Percentiles rank a stretch among this genome's conserved stretches.
Evolutionary conservation across 2,113 vertebrate genomes (phyloP).

Genomic region (Pithys albifrons): DNA sequence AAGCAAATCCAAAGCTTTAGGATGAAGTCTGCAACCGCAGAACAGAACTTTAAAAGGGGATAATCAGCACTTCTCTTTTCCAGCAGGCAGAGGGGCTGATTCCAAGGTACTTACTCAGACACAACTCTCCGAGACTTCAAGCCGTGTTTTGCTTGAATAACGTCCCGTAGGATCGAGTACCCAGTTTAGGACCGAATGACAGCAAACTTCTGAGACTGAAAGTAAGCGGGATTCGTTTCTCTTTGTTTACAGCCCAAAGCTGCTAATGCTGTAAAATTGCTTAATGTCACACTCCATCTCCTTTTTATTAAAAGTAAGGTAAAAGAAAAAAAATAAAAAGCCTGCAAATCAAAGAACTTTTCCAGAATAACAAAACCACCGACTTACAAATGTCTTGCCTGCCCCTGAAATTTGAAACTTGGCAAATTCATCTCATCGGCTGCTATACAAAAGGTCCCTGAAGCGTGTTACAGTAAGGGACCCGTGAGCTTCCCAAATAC

Average conservation of each 20-base stretch:
- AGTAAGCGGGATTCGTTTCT: constrained; percentile 49
- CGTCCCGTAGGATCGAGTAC: constrained; percentile 1
- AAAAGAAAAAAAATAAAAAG: not conserved
- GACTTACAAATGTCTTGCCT: constrained; percentile 45
- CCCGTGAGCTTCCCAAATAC: constrained; percentile 20
- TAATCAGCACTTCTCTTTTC: constrained; percentile 22
- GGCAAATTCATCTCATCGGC: constrained; percentile 32
- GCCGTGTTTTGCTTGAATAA: constrained; percentile 45
- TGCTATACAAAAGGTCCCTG: constrained; percentile 39
- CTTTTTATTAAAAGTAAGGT: constrained; percentile 15
- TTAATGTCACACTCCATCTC: constrained; percentile 50
- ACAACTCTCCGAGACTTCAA: constrained; percentile 36
- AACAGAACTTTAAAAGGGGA: not conserved
- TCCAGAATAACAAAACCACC: constrained; percentile 36
- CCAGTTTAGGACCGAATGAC: constrained; percentile 32
- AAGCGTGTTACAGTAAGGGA: constrained; percentile 35
- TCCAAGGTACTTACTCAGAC: constrained; percentile 37
- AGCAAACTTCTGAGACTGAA: constrained; percentile 36
- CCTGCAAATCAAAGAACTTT: constrained; percentile 46
- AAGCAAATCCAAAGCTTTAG: not conserved
- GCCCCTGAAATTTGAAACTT: constrained; percentile 53
- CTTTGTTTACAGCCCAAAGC: constrained; percentile 36
- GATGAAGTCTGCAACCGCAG: not conserved
- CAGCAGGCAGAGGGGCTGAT: constrained; percentile 18
- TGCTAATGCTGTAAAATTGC: constrained; percentile 52